Base-by-base conservation (phyloP, 2,113 vertebrate species). In the Rhinolophus ferrumequinum region DNA sequence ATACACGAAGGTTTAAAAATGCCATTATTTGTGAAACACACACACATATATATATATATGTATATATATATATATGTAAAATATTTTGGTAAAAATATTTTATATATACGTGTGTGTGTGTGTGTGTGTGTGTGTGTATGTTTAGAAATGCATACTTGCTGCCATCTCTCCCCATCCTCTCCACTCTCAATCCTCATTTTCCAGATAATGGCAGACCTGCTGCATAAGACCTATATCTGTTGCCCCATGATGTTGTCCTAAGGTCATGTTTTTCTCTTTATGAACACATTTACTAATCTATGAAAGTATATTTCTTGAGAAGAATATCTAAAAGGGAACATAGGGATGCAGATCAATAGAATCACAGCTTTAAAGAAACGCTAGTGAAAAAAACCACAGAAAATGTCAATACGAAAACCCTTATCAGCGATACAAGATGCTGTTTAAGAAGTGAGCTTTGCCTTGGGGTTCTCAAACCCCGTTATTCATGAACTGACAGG, bases 321-420 rank as follows among this genome's bases (percentile, higher is more conserved):
- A 94, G 50, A 89, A 76, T 97, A 92, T 93, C 93, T 95, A 73
- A 96, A 95, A 97, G 70, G 69, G 75, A 97, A 77, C 50, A 67
- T 6, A 82, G 60, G 21, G 72, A 24, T 84, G 41, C 83, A 56
- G 87, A 93, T 97, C 82, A 80, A 97, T 95, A 95, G 94, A 95
- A 76, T 22, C 64, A 88, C 67, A 35, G 33, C 79, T 97, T 96
- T 92, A 94, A 86, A 96, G 92, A 96, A 70, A 96, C 35, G 88
- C 69, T 72, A 58, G 58, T 90, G 86, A 90, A 87, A 96, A 97
- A 96, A 97, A 90, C 67, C 58, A 92, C 79, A 95, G 89, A 83
- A 96, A 97, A 96, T 89, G 91, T 97, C 95, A 96, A 96, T 94
- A 90, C 18, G 50, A 97, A 97, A 95, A 70, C 38, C 33, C 73